Base-by-base conservation (phyloP, 2,113 vertebrate species). In the Cephalopholis sonnerati region DNA sequence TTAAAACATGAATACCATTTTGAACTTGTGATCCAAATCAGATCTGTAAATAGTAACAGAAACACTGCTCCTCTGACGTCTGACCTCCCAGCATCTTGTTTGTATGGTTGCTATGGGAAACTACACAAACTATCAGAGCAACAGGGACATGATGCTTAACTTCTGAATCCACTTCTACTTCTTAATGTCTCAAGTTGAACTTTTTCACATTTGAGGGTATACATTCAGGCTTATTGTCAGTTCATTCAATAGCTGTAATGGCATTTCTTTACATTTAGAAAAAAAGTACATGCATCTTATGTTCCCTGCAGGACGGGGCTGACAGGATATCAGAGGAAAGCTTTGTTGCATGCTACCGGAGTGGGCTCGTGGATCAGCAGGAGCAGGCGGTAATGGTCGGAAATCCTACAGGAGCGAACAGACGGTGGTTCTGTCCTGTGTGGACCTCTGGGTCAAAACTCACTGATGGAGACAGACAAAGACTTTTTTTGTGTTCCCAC, bases 381-480 rank as follows among this genome's bases (percentile, higher is more conserved):
- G 67, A 83, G 67, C 12, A 29, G 61, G 15, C 44, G 2, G 64
- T 74, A 85, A 88, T 65, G 44, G 63, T 62, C 7, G 0, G 29
- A 79, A 32, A 59, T 59, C 27, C 16, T 59, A 18, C 16, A 59
- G 57, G 27, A 32, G 57, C 25, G 7, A 15, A 18, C 27, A 18
- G 27, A 59, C 57, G 0, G 27, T 59, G 57, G 12, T 16, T 57
- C 9, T 20, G 29, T 57, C n/a, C 24, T 9, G 22, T 15, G 17
- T 22, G 50, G 61, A 84, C 81, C 53, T 86, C 22, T 3, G 32
- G 83, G 75, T 85, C 68, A 77, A 70, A 82, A 51, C 64, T 53
- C 61, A 76, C 46, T 44, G 20, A 86, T 15, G 7, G 36, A 81
- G 36, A 70, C 36, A 70, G 51, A 84, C 73, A 75, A 73, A 77